Conservation (phyloP, 2,113 vertebrate species). For the Plecturocebus donacophilus region DNA sequence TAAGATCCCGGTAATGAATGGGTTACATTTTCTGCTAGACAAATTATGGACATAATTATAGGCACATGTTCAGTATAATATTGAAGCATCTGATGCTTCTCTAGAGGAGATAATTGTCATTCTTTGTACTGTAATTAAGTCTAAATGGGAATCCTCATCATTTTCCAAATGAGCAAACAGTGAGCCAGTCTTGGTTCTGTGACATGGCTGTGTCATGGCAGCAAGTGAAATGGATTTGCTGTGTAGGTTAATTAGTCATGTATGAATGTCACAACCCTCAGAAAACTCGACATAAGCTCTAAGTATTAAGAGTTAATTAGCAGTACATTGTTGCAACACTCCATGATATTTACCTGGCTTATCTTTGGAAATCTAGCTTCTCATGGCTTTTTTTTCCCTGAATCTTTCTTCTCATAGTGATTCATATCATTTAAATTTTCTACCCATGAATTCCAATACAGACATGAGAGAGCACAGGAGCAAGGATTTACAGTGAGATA, state of each 20-base stretch:
- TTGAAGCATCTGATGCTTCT: slow-evolving; percentile 76
- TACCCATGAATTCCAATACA: background rate
- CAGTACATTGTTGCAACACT: slow-evolving; percentile 72
- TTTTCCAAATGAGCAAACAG: slow-evolving; percentile 86
- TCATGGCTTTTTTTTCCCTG: slow-evolving; percentile 49
- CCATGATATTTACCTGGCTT: slow-evolving; percentile 72
- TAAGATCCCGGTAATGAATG: slow-evolving; percentile 82
- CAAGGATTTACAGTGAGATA: background rate
- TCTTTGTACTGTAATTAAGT: slow-evolving; percentile 88
- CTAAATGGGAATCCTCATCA: slow-evolving; percentile 84
- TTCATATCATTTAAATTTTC: background rate
- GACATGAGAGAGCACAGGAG: background rate
- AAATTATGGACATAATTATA: slow-evolving; percentile 86
- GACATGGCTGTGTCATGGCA: slow-evolving; percentile 75
- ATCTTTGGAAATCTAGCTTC: slow-evolving; percentile 40
- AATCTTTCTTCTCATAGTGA: slow-evolving; percentile 31
- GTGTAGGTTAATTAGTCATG: slow-evolving; percentile 85
- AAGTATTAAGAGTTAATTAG: slow-evolving; percentile 83
- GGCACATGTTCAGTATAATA: slow-evolving; percentile 83
- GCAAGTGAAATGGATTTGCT: slow-evolving; percentile 83
- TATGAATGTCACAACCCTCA: slow-evolving; percentile 70
- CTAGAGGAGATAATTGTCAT: slow-evolving; percentile 85
- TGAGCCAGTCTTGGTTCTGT: slow-evolving; percentile 79
- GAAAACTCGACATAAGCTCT: slow-evolving; percentile 70
- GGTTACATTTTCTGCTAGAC: slow-evolving; percentile 83